Percentiles rank a stretch among this genome's conserved stretches.
Conservation (phyloP, 2,797 vertebrate species). For the Tarsius wallacei region DNA sequence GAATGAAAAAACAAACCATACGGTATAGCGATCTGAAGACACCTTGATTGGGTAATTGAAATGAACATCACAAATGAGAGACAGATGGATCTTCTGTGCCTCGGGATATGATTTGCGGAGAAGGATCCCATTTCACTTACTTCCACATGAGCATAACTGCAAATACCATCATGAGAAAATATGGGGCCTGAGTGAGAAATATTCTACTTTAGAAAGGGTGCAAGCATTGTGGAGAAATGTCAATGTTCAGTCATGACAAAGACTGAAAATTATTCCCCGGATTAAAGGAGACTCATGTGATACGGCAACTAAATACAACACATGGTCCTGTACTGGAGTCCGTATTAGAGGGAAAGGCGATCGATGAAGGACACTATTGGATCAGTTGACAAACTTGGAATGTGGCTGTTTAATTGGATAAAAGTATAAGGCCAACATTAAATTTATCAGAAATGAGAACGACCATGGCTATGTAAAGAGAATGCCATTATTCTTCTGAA, state of each 20-base stretch:
- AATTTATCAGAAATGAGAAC: background rate
- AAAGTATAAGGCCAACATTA: background rate
- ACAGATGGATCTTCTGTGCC: background rate
- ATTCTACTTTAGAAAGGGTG: background rate
- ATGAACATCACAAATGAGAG: background rate
- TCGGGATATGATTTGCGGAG: background rate
- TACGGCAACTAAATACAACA: background rate
- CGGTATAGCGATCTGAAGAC: background rate
- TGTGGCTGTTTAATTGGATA: background rate
- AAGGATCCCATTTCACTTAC: background rate
- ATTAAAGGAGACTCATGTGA: background rate
- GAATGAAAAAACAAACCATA: background rate
- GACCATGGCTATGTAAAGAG: background rate
- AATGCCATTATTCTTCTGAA: conserved; percentile 32
- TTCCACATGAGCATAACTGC: background rate
- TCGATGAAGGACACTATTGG: background rate
- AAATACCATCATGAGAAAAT: conserved; percentile 2
- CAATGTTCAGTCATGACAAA: background rate
- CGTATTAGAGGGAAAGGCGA: background rate
- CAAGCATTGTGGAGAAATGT: background rate
- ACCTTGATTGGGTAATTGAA: background rate
- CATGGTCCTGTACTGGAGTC: background rate
- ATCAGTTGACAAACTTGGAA: background rate
- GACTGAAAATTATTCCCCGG: background rate
- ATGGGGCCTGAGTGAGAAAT: background rate